These are phyloP conservation scores for Therioaphis trifolii DNA, from an alignment of 2,888 invertebrate species.

Conservation along the genomic window DNA sequence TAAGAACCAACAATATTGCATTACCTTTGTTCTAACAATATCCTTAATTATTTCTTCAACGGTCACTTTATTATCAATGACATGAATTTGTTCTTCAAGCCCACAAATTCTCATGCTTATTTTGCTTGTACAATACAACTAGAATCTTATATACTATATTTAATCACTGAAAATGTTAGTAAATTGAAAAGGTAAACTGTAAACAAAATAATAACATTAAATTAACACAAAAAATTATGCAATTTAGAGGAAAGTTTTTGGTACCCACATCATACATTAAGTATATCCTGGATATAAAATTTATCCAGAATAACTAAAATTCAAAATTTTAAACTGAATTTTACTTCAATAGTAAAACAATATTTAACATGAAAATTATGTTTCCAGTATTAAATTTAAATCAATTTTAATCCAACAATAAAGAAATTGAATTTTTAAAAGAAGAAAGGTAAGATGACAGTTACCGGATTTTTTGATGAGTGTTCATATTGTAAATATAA, in stretches of 20 bases:
- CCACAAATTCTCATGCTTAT: conserved; percentile 73
- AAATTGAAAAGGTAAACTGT: conserved; percentile 71
- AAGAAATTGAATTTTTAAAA: no score
- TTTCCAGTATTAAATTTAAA: no score
- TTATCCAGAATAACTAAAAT: no score
- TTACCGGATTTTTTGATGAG: no score
- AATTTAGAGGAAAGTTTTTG: not conserved
- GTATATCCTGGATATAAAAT: no score
- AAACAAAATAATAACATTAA: conserved; percentile 64
- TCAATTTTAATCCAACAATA: no score
- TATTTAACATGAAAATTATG: no score
- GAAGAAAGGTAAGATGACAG: no score
- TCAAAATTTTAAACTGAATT: no score
- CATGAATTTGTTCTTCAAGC: conserved; percentile 74
- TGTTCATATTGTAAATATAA: no score
- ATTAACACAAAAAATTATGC: not conserved
- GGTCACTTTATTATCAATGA: conserved; percentile 73
- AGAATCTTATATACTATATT: conserved; percentile 65
- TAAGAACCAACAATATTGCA: not conserved
- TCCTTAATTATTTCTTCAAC: conserved; percentile 60
- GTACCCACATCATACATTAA: no score
- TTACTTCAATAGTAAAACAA: no score
- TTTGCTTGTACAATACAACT: conserved; percentile 65
- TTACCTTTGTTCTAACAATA: conserved; percentile 61
- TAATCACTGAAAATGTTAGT: conserved; percentile 65